A percentile compares a stretch with the other conserved stretches of the same genome.
Conservation (phyloP, 2,113 vertebrate genomes). For the Gorsachius goisagi region DNA sequence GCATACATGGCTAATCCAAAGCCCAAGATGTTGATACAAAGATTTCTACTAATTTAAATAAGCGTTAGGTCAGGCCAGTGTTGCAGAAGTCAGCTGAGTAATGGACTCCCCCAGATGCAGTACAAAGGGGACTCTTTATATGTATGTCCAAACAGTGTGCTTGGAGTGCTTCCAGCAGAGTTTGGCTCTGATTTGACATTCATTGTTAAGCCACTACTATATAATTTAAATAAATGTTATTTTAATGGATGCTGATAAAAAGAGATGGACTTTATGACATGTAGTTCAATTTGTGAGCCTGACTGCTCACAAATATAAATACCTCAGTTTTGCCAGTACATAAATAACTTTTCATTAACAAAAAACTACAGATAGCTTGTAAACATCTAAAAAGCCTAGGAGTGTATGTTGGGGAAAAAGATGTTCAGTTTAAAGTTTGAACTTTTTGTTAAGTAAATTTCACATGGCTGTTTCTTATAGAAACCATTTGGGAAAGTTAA, state of each 20-base stretch:
- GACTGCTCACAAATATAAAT: not conserved
- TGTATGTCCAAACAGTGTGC: not conserved
- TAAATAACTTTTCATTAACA: not conserved
- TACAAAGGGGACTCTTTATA: not conserved
- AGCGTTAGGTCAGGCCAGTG: not conserved
- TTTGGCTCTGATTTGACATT: conserved; percentile 10
- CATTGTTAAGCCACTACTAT: not conserved
- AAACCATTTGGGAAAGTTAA: not conserved
- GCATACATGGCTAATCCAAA: not conserved
- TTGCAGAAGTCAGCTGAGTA: not conserved
- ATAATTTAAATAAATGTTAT: conserved; percentile 17
- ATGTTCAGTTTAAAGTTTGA: not conserved
- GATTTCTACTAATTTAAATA: not conserved
- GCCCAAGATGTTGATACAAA: not conserved
- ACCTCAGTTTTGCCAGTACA: not conserved
- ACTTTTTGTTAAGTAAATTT: not conserved
- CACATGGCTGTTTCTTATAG: not conserved
- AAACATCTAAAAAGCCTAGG: not conserved
- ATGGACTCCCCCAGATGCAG: not conserved
- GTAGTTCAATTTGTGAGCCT: not conserved
- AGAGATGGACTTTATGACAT: not conserved
- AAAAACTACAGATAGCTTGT: not conserved
- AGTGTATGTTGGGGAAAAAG: not conserved
- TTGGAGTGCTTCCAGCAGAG: not conserved
- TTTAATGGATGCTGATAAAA: conserved; percentile 31